Evolutionary conservation across 2,888 invertebrate species (phyloP).

Genomic region (Pharmacophagus antenor): DNA sequence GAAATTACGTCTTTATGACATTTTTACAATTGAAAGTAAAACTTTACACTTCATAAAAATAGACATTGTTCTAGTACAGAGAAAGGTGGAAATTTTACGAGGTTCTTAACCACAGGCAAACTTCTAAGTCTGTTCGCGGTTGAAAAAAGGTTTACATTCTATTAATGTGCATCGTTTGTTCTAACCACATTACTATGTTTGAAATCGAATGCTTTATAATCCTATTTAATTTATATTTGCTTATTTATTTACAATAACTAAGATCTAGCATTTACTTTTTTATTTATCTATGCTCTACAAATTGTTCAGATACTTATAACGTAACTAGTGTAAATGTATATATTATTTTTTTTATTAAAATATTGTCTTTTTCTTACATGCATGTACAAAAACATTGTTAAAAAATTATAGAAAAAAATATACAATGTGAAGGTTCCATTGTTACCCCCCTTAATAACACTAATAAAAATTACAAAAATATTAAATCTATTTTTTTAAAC

Average conservation of each 20-base stretch:
- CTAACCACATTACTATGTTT: slow-evolving; percentile 40
- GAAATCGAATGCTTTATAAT: slow-evolving; percentile 13
- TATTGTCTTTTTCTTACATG: no score
- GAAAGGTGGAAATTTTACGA: slow-evolving; percentile 61
- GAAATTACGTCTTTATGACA: slow-evolving; percentile 23
- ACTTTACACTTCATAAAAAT: slow-evolving; percentile 55
- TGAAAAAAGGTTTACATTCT: slow-evolving; percentile 45
- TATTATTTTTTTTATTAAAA: no score
- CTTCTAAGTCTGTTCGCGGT: slow-evolving; percentile 54
- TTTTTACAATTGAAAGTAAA: slow-evolving; percentile 45
- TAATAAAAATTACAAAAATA: no score
- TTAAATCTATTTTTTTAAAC: no score
- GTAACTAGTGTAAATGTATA: no score
- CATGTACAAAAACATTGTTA: no score
- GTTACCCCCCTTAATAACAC: no score
- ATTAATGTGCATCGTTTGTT: slow-evolving; percentile 37
- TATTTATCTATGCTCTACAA: background rate
- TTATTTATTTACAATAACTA: background rate
- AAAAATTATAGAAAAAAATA: no score
- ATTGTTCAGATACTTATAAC: no score
- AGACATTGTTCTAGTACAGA: slow-evolving; percentile 55
- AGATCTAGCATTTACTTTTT: background rate
- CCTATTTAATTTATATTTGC: background rate
- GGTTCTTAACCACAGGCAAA: slow-evolving; percentile 46
- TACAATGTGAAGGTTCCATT: no score